Evolutionary conservation across 2,113 vertebrate species (phyloP).

Genomic region (Pseudorhombus dupliciocellatus): DNA sequence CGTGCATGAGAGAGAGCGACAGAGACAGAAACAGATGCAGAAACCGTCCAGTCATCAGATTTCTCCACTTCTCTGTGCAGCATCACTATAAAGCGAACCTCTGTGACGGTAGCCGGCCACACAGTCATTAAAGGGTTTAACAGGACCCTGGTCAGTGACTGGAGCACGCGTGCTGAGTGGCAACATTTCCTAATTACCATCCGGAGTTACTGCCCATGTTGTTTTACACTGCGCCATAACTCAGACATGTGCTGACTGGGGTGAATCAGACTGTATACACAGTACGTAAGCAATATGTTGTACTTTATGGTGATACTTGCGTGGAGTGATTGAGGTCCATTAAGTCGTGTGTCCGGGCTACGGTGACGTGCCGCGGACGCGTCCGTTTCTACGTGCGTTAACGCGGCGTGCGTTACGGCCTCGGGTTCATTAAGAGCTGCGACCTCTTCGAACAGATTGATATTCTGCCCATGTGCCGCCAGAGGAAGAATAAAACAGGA

Average conservation of each 20-base stretch:
- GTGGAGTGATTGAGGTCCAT: slow-evolving; percentile 43
- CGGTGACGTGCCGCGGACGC: not conserved
- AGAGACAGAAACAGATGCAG: slow-evolving; percentile 2
- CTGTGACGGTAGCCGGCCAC: slow-evolving; percentile 1
- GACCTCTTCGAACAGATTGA: not conserved
- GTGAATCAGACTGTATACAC: slow-evolving; percentile 45
- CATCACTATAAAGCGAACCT: slow-evolving; percentile 33
- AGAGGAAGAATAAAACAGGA: not conserved
- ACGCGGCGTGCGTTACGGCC: not conserved
- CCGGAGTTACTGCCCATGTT: slow-evolving; percentile 48
- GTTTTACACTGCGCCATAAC: slow-evolving; percentile 60
- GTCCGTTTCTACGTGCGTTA: not conserved
- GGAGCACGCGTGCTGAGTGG: slow-evolving; percentile 62
- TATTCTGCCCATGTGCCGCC: not conserved
- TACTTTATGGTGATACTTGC: slow-evolving; percentile 30
- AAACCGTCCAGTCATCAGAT: slow-evolving; percentile 22
- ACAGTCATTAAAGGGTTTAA: slow-evolving; percentile 57
- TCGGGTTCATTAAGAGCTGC: slow-evolving; percentile 5
- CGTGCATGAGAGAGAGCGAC: not conserved
- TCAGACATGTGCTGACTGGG: slow-evolving; percentile 56
- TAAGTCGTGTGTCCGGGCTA: slow-evolving; percentile 31
- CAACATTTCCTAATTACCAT: slow-evolving; percentile 66
- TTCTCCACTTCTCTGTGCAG: slow-evolving; percentile 19
- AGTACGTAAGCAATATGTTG: slow-evolving; percentile 25
- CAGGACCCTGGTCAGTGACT: slow-evolving; percentile 49